Evolutionary conservation across 2,797 vertebrate species (phyloP), one percentile per base, ranked within the genome.

Genomic region (Pipistrellus pipistrellus): DNA sequence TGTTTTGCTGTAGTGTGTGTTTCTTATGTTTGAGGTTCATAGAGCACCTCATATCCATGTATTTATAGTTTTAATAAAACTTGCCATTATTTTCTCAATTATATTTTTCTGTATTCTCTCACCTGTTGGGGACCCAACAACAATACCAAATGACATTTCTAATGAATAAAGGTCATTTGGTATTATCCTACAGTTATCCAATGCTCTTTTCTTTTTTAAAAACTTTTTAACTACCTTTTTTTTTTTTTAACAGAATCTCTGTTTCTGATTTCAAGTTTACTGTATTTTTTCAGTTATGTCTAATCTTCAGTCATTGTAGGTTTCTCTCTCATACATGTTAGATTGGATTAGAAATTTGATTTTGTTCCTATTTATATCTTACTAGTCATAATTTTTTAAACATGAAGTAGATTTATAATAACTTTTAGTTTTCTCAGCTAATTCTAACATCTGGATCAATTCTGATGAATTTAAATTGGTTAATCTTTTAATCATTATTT

Each of bases 231-330:
- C 38, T 51, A 3, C 35, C 4, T n/a, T 62, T 82, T 92, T 41
- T 82, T 92, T 41, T 44, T 44, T 76, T 38, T 76, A 35, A 25
- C 9, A 57, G 59, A 18, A 53, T 93, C 96, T 91, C 23, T 93
- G 46, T 71, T 68, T 35, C 64, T 68, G 64, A 20, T 20, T 35
- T 35, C 17, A 68, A 68, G 64, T 35, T 68, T 68, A 91, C 15
- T 88, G n/a, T 9, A 20, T 62, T 25, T 86, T 82, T 87, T 64
- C 12, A 64, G 13, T 20, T 86, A 66, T 80, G 1, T 20, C 59
- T 75, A 69, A 41, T 86, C 30, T 80, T 4, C 9, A 80, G 46
- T 32, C 13, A 71, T 10, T 38, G 3, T 48, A 72, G 32, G 23
- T n/a, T 38, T 73, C 85, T 57, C 30, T 68, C 20, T 68, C 18